phyloP scores from a whole-genome alignment of 1,140 invertebrate species.

The Drosophila burlai region DNA sequence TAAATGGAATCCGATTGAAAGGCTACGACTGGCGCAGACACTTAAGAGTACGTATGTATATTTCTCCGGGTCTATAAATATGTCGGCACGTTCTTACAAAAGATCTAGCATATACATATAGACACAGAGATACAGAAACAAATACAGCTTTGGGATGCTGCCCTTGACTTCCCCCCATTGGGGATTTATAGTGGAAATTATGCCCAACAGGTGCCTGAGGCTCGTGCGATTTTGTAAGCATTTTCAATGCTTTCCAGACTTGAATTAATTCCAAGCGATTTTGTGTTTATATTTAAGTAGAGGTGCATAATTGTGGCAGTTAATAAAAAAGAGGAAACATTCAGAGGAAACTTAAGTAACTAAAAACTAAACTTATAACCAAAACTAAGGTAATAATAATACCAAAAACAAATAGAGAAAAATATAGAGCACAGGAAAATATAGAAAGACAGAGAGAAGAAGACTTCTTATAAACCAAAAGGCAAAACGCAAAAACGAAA shows the following conservation, averaged over 20 bases:
- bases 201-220: conserved; percentile 54
- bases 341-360: conserved; percentile 25
- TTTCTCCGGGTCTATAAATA: conserved; percentile 45
- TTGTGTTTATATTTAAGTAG: conserved; percentile 19
- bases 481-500: conserved; percentile 49
- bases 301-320: conserved; percentile 29
- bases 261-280: conserved; percentile 2
- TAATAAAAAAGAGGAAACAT: conserved; percentile 24
- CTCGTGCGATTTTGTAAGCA: conserved; percentile 34
- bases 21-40: conserved; percentile 16
- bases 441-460: conserved; percentile 10
- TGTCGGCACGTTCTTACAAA: conserved; percentile 52
- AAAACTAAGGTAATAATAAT: conserved; percentile 21
- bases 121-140: conserved; percentile 1
- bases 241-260: conserved; percentile 18
- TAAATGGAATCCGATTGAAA: conserved; percentile 38
- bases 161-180: conserved; percentile 57
- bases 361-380: conserved; percentile 22
- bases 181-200: conserved; percentile 21
- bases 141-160: conserved; percentile 23
- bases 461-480: conserved; percentile 48
- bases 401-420: conserved; percentile 21
- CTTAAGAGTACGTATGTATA: conserved; percentile 3
- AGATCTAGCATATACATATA: conserved; percentile 22
- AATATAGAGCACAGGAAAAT: conserved; percentile 14